Percentiles rank a stretch among this genome's conserved stretches.
Conservation (phyloP, 1,140 invertebrate genomes). For the Agraylea sexmaculata region DNA sequence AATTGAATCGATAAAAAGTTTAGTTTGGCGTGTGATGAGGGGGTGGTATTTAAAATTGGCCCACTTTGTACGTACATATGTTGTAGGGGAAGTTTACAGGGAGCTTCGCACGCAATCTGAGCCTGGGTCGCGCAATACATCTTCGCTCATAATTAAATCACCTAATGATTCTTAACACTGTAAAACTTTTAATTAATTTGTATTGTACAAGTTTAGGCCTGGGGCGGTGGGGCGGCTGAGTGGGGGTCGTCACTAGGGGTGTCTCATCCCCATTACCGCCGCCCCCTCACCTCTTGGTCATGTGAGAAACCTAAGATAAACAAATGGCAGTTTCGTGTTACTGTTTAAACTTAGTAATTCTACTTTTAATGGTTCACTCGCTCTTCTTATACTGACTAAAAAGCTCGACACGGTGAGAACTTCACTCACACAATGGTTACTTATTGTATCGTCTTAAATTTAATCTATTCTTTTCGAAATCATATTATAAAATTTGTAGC, state of each 20-base stretch:
- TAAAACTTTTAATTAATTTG: conserved; percentile 24
- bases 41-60: no score
- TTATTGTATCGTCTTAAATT: no score
- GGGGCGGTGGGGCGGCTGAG: conserved; percentile 26
- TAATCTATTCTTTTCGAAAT: no score
- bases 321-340: conserved; percentile 23
- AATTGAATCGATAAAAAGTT: no score
- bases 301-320: conserved; percentile 23
- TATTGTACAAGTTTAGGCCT: conserved; percentile 22
- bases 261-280: conserved; percentile 16
- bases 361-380: conserved; percentile 23
- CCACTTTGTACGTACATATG: no score
- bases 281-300: conserved; percentile 24
- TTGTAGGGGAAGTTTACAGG: no score
- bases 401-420: no score
- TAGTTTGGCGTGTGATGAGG: no score
- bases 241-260: conserved; percentile 18
- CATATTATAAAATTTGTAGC: no score
- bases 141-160: conserved; percentile 23
- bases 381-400: no score
- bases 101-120: no score
- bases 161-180: conserved; percentile 24
- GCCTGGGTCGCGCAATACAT: conserved; percentile 19
- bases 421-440: no score
- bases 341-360: conserved; percentile 24